Evolutionary conservation across 2,113 vertebrate species (phyloP), one percentile per base, ranked within the genome.

Genomic region (Corythoichthys intestinalis): DNA sequence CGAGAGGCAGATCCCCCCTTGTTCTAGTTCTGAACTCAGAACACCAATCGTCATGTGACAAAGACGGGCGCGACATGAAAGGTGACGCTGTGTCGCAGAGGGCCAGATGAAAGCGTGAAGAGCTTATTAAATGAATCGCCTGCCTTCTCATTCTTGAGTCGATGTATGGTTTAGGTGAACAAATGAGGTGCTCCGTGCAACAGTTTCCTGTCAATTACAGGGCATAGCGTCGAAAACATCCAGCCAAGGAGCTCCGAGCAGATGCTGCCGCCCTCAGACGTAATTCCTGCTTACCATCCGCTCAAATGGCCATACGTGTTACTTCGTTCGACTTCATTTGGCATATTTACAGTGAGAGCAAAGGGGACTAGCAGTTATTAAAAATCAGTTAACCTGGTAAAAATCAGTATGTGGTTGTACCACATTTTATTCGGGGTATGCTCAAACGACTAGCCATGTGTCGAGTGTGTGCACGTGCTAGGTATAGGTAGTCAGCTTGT

Each of bases 71-170:
- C n/a, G 39, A 84, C 77, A 85, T 88, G 84, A 89, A 89, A 90
- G 88, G 75, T 87, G 80, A 88, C 81, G 71, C 72, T 74, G 83
- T 20, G 86, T 83, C 87, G 85, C 78, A 87, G 88, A 86, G 69
- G 75, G 58, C 66, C 79, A 91, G 89, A 91, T 91, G 86, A 91
- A 77, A 92, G 86, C 86, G 85, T 17, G 4, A 57, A 11, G 76
- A 71, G 58, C 80, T 85, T 88, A 82, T 85, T 75, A 85, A 85
- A 88, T 80, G 79, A 77, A 63, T 70, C 67, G 17, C 67, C 61
- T 81, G 63, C 89, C 90, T 87, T 90, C 79, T 91, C 89, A 91
- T 91, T 92, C 83, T 49, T 85, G 67, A 75, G 5, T 67, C 90
- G 87, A 89, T 90, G 85, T 86, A 90, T 89, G 86, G 73, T 80